Evolutionary conservation across 1,140 invertebrate species (phyloP), one percentile per base, ranked within the genome.

Genomic region (Anagrus nilaparvatae): DNA sequence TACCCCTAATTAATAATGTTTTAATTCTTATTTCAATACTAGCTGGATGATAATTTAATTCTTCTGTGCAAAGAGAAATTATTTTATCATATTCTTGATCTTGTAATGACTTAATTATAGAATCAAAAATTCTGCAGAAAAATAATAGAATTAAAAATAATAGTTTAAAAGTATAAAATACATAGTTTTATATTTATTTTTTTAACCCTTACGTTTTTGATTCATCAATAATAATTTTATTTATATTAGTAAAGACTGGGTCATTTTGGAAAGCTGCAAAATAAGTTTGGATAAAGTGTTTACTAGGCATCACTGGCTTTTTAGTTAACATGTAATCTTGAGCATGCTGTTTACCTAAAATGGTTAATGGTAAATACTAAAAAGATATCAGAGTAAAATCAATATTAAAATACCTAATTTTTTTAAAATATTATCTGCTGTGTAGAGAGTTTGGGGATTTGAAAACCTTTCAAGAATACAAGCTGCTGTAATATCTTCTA

Each of bases 401-500:
- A 29, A 6, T 10, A 33, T 39, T 37, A 28, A 74, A 58, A 61
- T 74, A 83, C 79, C 82, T 12, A 84, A 67, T 53, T 76, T 67
- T 61, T 91, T 92, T 1, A 96, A 68, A 27, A 95, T 77, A 41
- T 82, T 73, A 66, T 97, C 92, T 13, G 90, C 90, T 60, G 82
- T 80, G 30, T 79, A 60, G 12, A 96, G 65, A 28, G 82, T 82
- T 36, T 67, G 73, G 52, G 82, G 79, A 59, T 90, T 89, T 51
- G 79, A 72, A 65, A 94, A 97, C 45, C 77, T 76, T 70, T 96
- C 91, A 40, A 95, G 65, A 51, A 95, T 82, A 66, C 89, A 95
- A 14, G 88, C 84, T 33, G 86, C 81, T 12, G 91, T 95, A 0
- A 94, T 77, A 74, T 97, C 91, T 72, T 96, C 89, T 28, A 97